Conservation (phyloP, 1,140 invertebrate species). For the Dendrolimus kikuchii region DNA sequence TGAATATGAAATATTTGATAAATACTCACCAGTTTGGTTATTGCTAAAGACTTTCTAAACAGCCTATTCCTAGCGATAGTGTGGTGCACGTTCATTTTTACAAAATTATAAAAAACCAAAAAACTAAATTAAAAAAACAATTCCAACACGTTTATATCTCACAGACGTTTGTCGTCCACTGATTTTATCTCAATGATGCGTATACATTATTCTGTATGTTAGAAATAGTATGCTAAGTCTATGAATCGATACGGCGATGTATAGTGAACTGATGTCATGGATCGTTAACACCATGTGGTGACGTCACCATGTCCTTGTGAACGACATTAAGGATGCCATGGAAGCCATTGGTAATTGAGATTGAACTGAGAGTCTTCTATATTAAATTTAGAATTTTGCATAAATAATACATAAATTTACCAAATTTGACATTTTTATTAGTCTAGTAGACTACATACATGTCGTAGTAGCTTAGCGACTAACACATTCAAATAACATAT, state of each 20-base stretch:
- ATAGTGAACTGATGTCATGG: constrained; percentile 43
- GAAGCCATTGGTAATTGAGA: constrained; percentile 1
- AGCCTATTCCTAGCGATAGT: constrained; percentile 35
- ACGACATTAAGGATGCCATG: constrained; percentile 11
- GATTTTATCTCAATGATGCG: constrained; percentile 27
- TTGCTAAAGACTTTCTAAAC: constrained; percentile 31
- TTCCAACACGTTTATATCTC: constrained; percentile 37
- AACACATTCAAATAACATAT: no score
- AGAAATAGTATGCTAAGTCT: constrained; percentile 12
- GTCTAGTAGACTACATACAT: no score
- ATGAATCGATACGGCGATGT: constrained; percentile 26
- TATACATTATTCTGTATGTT: constrained; percentile 23
- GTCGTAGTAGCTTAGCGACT: no score
- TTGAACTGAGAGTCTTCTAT: not conserved
- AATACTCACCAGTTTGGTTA: constrained; percentile 47
- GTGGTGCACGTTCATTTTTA: constrained; percentile 53
- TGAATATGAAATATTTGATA: not conserved
- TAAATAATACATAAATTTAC: not conserved
- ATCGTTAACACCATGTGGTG: constrained; percentile 12
- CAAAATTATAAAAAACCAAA: constrained; percentile 2
- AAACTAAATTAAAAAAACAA: constrained; percentile 6
- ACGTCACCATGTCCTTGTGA: constrained; percentile 17
- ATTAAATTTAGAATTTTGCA: not conserved
- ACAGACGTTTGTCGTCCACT: constrained; percentile 33
- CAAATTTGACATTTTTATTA: no score